Evolutionary conservation across 1,140 invertebrate genomes (phyloP).

Genomic region (Steinernema khuongi): DNA sequence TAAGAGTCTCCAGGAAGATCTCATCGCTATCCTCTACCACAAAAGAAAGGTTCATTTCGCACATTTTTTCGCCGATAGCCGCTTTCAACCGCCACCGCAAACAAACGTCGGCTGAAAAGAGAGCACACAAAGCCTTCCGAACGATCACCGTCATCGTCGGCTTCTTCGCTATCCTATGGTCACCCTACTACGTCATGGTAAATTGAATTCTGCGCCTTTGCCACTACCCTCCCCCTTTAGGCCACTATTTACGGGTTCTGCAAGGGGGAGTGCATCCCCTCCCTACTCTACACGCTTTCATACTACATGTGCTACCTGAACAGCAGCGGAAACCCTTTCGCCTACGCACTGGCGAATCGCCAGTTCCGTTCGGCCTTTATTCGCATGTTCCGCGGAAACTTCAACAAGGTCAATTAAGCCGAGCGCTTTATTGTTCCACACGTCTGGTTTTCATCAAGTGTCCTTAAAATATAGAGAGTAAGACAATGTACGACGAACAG

Average conservation of each 20-base stretch:
- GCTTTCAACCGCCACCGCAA: conserved; percentile 49
- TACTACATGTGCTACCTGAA: conserved; percentile 99
- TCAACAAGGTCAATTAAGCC: conserved; percentile 34
- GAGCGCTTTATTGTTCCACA: neutral
- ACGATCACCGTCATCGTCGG: conserved; percentile 58
- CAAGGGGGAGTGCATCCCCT: conserved; percentile 55
- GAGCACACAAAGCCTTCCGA: conserved; percentile 55
- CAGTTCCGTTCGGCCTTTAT: conserved; percentile 99
- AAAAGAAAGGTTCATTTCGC: conserved; percentile 41
- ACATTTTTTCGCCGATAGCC: conserved; percentile 52
- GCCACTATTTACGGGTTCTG: conserved; percentile 58
- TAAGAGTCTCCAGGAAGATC: conserved; percentile 43
- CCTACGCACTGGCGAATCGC: conserved; percentile 95
- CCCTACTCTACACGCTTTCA: conserved; percentile 60
- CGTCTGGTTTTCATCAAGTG: neutral
- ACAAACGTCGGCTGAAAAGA: conserved; percentile 54
- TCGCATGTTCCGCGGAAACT: conserved; percentile 69
- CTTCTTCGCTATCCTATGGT: conserved; percentile 58
- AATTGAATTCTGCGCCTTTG: neutral
- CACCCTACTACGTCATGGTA: conserved; percentile 58
- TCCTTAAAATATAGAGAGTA: conserved; percentile 17
- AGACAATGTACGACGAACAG: neutral
- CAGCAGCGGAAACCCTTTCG: conserved; percentile 95
- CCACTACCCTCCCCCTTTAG: conserved; percentile 27
- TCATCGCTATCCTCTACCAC: conserved; percentile 40